Base-by-base conservation (phyloP, 2,113 vertebrate genomes). In the Heliornis fulica region DNA sequence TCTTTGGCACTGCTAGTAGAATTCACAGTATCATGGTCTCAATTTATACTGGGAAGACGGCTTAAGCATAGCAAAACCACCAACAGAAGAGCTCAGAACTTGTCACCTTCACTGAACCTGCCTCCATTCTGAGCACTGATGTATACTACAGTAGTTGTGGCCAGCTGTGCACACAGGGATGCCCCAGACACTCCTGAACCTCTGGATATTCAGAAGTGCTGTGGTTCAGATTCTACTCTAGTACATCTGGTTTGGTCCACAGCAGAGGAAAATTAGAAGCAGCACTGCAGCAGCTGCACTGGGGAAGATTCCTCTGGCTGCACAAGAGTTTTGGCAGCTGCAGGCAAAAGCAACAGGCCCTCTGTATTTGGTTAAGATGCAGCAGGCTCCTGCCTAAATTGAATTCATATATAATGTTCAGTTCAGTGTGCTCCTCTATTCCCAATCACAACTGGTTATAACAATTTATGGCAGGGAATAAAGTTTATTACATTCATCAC, bases 391-490 rank as follows among this genome's bases (percentile, higher is more conserved):
- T 56, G 43, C 46, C 38, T 72, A 51, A 84, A 87, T 7, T 34
- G 50, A 91, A 94, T 89, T 66, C 28, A 34, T 53, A 45, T 12
- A 43, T 50, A 36, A 75, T 21, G 31, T 41, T 94, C 83, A 75
- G 56, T 84, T 76, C 79, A 65, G 36, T 85, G n/a, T 40, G 75
- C 64, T 84, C 38, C 65, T 91, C 29, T 75, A 82, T 50, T 82
- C 63, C 63, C 77, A n/a, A 87, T 69, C 70, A 85, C 25, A 69
- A 34, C 80, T 34, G 29, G 22, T 56, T 78, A 4, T 32, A 94
- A 96, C 28, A 81, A 64, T 66, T 87, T 66, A 89, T 23, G 28
- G 9, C 80, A 90, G 83, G 80, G 94, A 93, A 76, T 76, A 65
- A 77, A 86, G 12, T 93, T 93, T 69, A 82, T 79, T 65, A 48